Conservation (phyloP, 1,140 invertebrate species). For the Drosophila jambulina region DNA sequence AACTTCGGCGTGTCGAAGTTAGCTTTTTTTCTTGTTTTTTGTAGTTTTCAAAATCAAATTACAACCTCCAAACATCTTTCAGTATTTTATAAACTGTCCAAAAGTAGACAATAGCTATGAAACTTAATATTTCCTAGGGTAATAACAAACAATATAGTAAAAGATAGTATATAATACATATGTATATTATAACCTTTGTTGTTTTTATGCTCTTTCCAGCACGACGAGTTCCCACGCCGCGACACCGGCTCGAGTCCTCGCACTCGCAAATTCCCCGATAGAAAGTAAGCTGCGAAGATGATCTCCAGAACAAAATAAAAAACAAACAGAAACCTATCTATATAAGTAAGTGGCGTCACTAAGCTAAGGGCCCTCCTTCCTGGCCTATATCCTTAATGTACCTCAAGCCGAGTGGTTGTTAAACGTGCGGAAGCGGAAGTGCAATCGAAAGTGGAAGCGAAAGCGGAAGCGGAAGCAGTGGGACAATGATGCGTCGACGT, state of each 20-base stretch:
- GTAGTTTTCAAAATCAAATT: no score
- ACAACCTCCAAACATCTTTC: no score
- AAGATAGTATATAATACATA: background rate
- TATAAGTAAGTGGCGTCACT: conserved; percentile 44
- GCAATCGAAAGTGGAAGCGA: background rate
- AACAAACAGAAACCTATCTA: conserved; percentile 23
- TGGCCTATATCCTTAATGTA: conserved; percentile 79
- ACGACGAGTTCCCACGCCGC: conserved; percentile 77
- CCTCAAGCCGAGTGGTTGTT: conserved; percentile 81
- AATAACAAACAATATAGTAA: background rate
- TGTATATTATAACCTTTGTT: background rate
- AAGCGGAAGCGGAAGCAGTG: background rate
- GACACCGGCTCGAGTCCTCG: conserved; percentile 65
- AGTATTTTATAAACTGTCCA: no score
- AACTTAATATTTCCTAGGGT: no score
- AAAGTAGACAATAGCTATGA: no score
- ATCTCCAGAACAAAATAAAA: conserved; percentile 33
- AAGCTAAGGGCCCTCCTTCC: conserved; percentile 44
- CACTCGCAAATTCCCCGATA: conserved; percentile 78
- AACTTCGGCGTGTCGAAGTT: no score
- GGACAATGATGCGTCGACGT: conserved; percentile 23
- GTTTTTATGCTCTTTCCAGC: background rate
- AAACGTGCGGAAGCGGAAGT: conserved; percentile 42
- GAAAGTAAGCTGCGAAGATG: conserved; percentile 59
- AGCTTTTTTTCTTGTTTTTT: no score